A percentile compares a stretch with the other conserved stretches of the same genome.
phyloP scores from a whole-genome alignment of 2,113 vertebrate species.

The Marcusenius ussheri region DNA sequence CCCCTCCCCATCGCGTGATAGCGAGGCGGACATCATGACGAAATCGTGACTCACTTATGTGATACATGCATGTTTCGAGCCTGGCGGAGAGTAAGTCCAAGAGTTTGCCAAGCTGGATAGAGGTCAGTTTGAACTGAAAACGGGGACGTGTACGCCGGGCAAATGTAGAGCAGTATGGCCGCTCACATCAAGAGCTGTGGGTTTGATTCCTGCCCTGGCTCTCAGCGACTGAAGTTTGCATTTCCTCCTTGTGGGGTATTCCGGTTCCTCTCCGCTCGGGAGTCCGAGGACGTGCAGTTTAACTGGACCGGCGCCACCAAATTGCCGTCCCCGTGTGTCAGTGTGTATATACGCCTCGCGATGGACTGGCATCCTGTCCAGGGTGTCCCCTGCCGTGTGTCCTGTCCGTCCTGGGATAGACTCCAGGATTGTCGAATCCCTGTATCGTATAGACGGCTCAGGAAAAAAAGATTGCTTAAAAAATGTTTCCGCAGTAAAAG shows the following conservation, averaged over 20 bases:
- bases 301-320: background rate
- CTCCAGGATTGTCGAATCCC: background rate
- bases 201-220: background rate
- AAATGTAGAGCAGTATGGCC: background rate
- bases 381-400: background rate
- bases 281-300: background rate
- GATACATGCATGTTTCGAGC: background rate
- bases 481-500: background rate
- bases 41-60: background rate
- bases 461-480: background rate
- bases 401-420: background rate
- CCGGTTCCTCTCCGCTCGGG: background rate
- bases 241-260: background rate
- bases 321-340: background rate
- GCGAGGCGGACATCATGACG: background rate
- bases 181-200: background rate
- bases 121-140: background rate
- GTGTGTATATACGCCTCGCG: background rate
- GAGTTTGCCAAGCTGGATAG: background rate
- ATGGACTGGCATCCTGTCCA: background rate
- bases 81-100: background rate
- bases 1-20: background rate
- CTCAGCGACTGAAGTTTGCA: background rate
- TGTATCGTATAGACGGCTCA: background rate
- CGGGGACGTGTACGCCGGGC: background rate